A percentile compares a stretch with the other conserved stretches of the same genome.
phyloP scores from a whole-genome alignment of 2,797 vertebrate genomes.

The Enteromius argenteus region DNA sequence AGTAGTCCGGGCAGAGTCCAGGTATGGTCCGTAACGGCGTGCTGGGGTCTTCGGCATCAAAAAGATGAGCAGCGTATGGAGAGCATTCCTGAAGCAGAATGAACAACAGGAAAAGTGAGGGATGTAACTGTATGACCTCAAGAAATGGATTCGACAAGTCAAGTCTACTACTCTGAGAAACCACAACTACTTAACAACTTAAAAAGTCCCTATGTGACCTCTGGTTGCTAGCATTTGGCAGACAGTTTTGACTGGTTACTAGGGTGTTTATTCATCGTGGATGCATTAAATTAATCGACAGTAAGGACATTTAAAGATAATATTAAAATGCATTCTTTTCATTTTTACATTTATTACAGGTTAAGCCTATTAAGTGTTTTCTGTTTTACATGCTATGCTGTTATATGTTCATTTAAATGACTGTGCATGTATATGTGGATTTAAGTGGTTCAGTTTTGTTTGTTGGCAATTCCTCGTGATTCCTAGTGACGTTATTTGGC shows the following conservation, averaged over 20 bases:
- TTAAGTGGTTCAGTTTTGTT: not conserved
- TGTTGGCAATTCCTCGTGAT: not conserved
- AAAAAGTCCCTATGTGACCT: not conserved
- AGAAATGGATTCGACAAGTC: constrained; percentile 19
- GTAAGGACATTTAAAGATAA: not conserved
- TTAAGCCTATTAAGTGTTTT: not conserved
- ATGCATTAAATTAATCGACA: not conserved
- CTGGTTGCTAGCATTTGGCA: not conserved
- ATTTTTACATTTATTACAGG: not conserved
- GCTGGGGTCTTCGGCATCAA: constrained; percentile 89
- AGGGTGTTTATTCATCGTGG: not conserved
- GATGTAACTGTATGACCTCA: not conserved
- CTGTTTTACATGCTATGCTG: not conserved
- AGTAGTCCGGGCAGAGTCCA: constrained; percentile 93
- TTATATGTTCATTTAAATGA: not conserved
- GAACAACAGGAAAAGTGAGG: constrained; percentile 34
- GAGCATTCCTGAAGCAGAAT: constrained; percentile 87
- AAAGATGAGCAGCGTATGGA: constrained; percentile 94
- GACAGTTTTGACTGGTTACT: not conserved
- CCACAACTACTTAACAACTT: not conserved
- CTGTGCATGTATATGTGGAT: not conserved
- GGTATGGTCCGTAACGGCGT: constrained; percentile 87
- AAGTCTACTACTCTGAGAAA: constrained; percentile 21
- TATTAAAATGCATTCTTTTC: not conserved
- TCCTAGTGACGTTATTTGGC: constrained; percentile 12